Percentiles rank a stretch among this genome's conserved stretches.
phyloP scores from a whole-genome alignment of 23 tunicate species.

The Ascidia mentula region DNA sequence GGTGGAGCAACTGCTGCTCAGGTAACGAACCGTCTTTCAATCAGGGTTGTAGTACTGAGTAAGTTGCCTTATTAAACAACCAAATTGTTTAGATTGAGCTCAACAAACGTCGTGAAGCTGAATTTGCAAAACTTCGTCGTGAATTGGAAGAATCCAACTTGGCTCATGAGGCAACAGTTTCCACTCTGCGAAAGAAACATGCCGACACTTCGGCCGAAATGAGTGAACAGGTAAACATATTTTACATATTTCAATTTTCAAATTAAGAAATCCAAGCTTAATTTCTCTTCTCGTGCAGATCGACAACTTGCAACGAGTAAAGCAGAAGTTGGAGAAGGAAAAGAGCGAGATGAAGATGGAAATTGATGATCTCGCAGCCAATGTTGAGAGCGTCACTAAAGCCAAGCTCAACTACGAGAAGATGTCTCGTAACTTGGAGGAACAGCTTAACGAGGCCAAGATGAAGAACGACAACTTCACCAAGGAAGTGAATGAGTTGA shows the following conservation, averaged over 20 bases:
- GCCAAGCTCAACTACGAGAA: conserved; percentile 89
- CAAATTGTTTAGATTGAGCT: conserved; percentile 64
- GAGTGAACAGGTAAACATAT: conserved; percentile 76
- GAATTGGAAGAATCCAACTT: conserved; percentile 96
- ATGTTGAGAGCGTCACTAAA: conserved; percentile 74
- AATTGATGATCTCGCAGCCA: conserved; percentile 88
- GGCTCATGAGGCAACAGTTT: conserved; percentile 87
- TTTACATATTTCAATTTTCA: background rate
- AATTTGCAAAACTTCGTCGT: conserved; percentile 85
- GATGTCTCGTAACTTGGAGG: conserved; percentile 83
- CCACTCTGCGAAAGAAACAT: conserved; percentile 87
- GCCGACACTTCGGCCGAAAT: conserved; percentile 88
- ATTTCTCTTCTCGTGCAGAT: conserved; percentile 61
- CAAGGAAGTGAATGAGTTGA: conserved; percentile 67
- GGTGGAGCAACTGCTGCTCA: conserved; percentile 96
- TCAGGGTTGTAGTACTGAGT: too few species aligned
- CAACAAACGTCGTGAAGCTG: conserved; percentile 96
- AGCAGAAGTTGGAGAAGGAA: conserved; percentile 97
- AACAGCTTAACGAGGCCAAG: conserved; percentile 70
- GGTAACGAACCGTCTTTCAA: too few species aligned
- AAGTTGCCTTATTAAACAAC: background rate
- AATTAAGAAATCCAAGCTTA: too few species aligned
- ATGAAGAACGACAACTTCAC: conserved; percentile 80
- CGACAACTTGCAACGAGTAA: conserved; percentile 97
- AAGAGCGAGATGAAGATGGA: conserved; percentile 99